Evolutionary conservation across 2,888 invertebrate genomes (phyloP).

Genomic region (Molorchus minor): DNA sequence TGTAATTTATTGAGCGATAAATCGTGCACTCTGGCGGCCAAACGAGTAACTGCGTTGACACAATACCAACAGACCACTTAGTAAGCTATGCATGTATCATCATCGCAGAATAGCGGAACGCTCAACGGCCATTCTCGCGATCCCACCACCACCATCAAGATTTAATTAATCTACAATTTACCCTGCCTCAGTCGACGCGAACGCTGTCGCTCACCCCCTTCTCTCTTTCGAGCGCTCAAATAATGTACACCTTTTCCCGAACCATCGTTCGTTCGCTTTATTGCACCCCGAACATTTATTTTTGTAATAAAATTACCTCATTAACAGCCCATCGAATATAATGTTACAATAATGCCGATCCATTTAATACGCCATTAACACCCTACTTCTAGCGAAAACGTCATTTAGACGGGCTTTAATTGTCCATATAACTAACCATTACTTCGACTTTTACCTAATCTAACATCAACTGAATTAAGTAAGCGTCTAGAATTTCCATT

Average conservation of each 20-base stretch:
- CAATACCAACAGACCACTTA: conserved; percentile 63
- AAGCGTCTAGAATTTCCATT: no score
- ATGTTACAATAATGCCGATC: neutral
- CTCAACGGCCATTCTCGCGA: conserved; percentile 26
- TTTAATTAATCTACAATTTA: conserved; percentile 49
- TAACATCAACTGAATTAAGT: neutral
- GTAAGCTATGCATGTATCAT: conserved; percentile 54
- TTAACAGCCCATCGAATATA: conserved; percentile 9
- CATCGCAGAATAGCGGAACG: conserved; percentile 52
- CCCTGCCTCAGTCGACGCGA: conserved; percentile 32
- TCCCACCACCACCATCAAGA: conserved; percentile 26
- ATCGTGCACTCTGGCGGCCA: conserved; percentile 63
- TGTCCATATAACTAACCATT: no score
- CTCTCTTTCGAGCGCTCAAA: neutral
- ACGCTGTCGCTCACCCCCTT: neutral
- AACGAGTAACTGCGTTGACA: conserved; percentile 63
- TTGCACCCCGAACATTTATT: conserved; percentile 7
- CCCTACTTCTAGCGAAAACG: neutral
- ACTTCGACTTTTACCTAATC: no score
- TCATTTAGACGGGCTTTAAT: neutral
- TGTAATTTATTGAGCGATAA: conserved; percentile 64
- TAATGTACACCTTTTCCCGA: conserved; percentile 13
- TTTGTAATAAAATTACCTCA: conserved; percentile 9
- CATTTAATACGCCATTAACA: neutral
- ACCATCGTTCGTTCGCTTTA: neutral